phyloP scores from a whole-genome alignment of 2,797 vertebrate genomes.

The Caiman crocodilus region DNA sequence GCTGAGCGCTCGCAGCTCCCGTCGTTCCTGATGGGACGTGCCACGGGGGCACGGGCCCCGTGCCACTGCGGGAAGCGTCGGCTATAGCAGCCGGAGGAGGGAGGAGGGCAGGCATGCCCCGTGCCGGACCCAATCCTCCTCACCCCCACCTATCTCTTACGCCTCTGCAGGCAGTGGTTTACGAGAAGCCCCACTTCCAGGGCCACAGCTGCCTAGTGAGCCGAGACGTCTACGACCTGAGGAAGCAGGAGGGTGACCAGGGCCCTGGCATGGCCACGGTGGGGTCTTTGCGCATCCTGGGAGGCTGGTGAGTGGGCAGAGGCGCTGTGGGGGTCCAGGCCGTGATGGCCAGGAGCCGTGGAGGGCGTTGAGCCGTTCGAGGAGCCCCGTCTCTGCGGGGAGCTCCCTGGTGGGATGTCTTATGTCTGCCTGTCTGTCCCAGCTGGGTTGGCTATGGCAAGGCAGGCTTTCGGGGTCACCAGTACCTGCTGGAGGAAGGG shows the following conservation, averaged over 20 bases:
- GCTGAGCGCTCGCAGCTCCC: not conserved
- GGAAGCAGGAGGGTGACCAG: conserved; percentile 77
- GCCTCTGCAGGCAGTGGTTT: conserved; percentile 87
- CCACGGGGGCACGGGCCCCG: not conserved
- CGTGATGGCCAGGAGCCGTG: not conserved
- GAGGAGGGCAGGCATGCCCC: accelerated
- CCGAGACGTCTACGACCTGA: conserved; percentile 86
- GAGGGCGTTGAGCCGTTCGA: not conserved
- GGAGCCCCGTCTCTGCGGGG: not conserved
- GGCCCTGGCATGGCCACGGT: conserved; percentile 79
- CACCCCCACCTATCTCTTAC: accelerated
- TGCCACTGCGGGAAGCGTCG: not conserved
- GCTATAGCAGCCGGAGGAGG: conserved; percentile 2
- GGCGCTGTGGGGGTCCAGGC: too few relatives aligned
- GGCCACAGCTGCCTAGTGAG: conserved; percentile 88
- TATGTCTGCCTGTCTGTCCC: not conserved
- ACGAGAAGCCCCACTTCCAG: conserved; percentile 87
- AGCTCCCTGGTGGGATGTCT: not conserved
- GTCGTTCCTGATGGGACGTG: not conserved
- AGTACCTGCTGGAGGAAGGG: conserved; percentile 97
- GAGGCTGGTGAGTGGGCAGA: conserved; percentile 88
- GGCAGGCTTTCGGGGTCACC: conserved; percentile 93
- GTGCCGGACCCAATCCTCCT: accelerated
- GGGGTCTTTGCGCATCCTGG: conserved; percentile 89
- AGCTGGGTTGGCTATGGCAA: conserved; percentile 98